phyloP scores from a whole-genome alignment of 2,797 vertebrate genomes.

The Pseudochirops corinnae region DNA sequence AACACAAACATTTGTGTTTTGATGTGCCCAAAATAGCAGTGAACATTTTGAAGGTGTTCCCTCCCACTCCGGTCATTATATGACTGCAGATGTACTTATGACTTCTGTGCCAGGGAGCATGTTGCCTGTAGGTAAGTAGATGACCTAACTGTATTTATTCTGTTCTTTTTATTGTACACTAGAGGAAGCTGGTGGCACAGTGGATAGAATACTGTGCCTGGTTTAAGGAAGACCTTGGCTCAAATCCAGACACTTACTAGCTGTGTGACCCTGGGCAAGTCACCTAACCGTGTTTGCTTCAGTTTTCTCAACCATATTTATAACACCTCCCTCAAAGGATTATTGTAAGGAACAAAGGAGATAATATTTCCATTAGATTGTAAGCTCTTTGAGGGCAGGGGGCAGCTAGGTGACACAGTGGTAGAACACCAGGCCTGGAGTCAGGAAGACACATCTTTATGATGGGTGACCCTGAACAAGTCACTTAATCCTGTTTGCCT shows the following conservation, averaged over 20 bases:
- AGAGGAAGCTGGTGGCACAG: background rate
- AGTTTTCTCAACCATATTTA: background rate
- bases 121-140: background rate
- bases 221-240: background rate
- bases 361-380: background rate
- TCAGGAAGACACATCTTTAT: background rate
- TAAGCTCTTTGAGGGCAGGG: background rate
- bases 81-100: background rate
- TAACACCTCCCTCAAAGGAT: background rate
- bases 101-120: background rate
- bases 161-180: background rate
- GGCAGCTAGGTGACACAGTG: background rate
- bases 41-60: background rate
- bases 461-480: background rate
- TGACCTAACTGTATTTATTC: background rate
- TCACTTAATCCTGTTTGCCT: background rate
- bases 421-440: background rate
- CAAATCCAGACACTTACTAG: background rate
- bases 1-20: background rate
- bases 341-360: background rate
- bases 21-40: background rate
- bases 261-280: background rate
- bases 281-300: background rate
- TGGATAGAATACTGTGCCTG: background rate
- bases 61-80: background rate